Evolutionary conservation across 2,113 vertebrate genomes (phyloP), one percentile per base, ranked within the genome.

Genomic region (Balaeniceps rex): DNA sequence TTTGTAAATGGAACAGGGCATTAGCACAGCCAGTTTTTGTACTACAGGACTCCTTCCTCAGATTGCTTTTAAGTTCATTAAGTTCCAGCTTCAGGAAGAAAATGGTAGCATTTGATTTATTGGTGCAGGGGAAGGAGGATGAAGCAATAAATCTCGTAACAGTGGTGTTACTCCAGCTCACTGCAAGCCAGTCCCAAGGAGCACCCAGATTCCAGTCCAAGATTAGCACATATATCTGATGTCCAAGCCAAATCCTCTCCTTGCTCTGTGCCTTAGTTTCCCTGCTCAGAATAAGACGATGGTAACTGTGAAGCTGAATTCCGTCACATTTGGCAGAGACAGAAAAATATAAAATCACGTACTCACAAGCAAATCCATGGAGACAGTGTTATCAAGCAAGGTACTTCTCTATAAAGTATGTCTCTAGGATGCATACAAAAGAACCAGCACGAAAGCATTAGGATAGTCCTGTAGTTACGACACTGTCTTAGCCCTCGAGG

Each of bases 51-150:
- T 94, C 72, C 31, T 84, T 86, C 91, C 81, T 92, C 83, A 87
- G 60, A 81, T 36, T 78, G 65, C 92, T 96, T 94, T 93, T 68
- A 66, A 90, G 71, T 91, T 86, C 78, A 86, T 87, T 85, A 91
- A 68, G 77, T 90, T 64, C 55, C 89, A 87, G 6, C 77, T 86
- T 83, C 69, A 70, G 79, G 89, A 88, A 88, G 88, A 94, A 94
- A 90, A 88, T 81, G 81, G 91, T 47, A 64, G 64, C 29, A 4
- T 87, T 87, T 95, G 89, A 96, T 83, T 88, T 91, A 90, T 44
- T 57, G 52, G 42, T 21, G 17, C 3, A 55, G 54, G 74, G 63
- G 47, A 40, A 87, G 60, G 65, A 68, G 54, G 87, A 87, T 63
- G 46, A 80, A 94, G 83, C 55, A 85, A 94, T 82, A 94, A 94